phyloP scores from a whole-genome alignment of 1,140 invertebrate species.

The Drosophila equinoxialis region DNA sequence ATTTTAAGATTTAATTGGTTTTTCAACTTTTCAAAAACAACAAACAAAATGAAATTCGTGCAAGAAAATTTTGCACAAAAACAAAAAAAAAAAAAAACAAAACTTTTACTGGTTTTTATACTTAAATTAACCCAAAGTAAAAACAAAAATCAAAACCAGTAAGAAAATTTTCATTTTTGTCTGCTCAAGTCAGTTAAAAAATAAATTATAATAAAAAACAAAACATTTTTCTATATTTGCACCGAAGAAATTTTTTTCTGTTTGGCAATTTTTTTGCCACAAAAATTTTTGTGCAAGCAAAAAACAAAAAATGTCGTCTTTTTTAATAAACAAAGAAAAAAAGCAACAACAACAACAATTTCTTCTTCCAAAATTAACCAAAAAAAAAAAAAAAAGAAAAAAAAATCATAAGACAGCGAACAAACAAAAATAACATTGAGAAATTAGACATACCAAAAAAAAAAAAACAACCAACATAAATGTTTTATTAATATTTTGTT shows the following conservation, averaged over 20 bases:
- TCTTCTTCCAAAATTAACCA: constrained; percentile 7
- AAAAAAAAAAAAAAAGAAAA: background rate
- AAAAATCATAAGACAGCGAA: background rate
- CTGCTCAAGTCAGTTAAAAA: constrained; percentile 4
- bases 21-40: constrained; percentile 37
- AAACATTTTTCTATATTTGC: background rate
- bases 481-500: constrained; percentile 59
- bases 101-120: constrained; percentile 24
- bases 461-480: constrained; percentile 11
- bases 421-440: constrained; percentile 40
- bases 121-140: constrained; percentile 1
- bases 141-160: background rate
- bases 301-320: constrained; percentile 25
- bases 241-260: background rate
- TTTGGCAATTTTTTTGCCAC: background rate
- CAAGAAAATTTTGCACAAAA: constrained; percentile 30
- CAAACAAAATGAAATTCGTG: constrained; percentile 30
- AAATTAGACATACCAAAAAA: background rate
- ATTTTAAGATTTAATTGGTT: constrained; percentile 53
- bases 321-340: constrained; percentile 25
- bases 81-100: background rate
- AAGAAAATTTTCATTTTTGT: constrained; percentile 5
- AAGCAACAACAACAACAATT: constrained; percentile 23
- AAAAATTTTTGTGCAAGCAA: constrained; percentile 41
- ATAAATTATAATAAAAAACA: background rate